Base-by-base conservation (phyloP, 2,797 vertebrate species). In the Phataginus tricuspis region DNA sequence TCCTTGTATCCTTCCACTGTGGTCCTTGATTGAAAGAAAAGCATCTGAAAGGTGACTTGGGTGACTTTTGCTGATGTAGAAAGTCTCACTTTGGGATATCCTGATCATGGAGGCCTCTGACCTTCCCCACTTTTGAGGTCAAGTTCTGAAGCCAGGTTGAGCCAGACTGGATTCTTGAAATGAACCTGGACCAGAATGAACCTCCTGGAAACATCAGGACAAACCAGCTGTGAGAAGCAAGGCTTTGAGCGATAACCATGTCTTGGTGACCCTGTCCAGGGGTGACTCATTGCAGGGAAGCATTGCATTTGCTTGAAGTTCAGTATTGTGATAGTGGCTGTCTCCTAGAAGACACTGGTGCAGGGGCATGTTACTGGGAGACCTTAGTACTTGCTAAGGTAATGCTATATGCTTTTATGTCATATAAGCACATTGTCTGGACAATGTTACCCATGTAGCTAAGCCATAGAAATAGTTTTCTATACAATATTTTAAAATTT, bases 401-500 rank as follows among this genome's bases (percentile, higher is more conserved):
- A 72, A 51, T 49, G n/a, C 19, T 18, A 66, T 45, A 29, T 13
- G 51, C 31, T 71, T 74, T 90, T 83, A 74, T 53, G 49, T 82
- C 72, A 83, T 51, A 84, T 37, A 90, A 84, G 37, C 5, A 14
- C 1, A 18, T 68, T 71, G 37, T 74, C 51, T 93, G 64, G 57
- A 89, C 69, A 93, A 61, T 49, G 57, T 84, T 49, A 64, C 31
- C 90, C 57, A 64, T 25, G 5, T 37, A 74, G 6, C 7, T 69
- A 82, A 84, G 18, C 6, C 42, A 63, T 12, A 49, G 45, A 90
- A 83, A 80, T 34, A 63, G 16, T 45, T 95, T 91, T 90, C 59
- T 93, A 51, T 42, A 59, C 7, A 88, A n/a, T 61, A 61, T 93
- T 90, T 91, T 63, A 11, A 86, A 82, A 51, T 75, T 84, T 77